Base-by-base conservation (phyloP, 1,140 invertebrate genomes). In the Meloidogyne hapla region DNA sequence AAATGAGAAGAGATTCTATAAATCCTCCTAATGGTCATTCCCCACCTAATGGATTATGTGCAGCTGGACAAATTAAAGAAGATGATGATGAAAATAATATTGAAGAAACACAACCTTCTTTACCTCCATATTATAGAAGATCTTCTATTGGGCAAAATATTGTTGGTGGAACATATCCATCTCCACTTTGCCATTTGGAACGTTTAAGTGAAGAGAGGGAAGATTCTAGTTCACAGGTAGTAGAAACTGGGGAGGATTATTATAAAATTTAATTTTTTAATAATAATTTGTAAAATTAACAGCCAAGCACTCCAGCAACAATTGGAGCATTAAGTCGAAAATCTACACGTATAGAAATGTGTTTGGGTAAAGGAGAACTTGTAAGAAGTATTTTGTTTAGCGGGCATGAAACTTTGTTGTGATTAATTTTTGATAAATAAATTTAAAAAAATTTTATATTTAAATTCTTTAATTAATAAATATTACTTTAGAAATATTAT, bases 281-380 rank as follows among this genome's bases (percentile, higher is more conserved):
- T 56, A 56, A 56, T n/a, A n/a, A n/a, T n/a, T n/a, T n/a, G n/a
- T n/a, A n/a, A n/a, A n/a, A n/a, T n/a, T n/a, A 56, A 56, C n/a
- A 56, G 48, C 48, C 48, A 56, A 56, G 48, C 6, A 56, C 48
- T 56, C 48, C 48, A 56, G 48, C 48, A 56, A 56, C 48, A 56
- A 56, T 56, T n/a, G 48, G 48, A 8, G 48, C 48, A n/a, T 6
- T n/a, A 56, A 56, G 48, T 56, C 12, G 48, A 56, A 56, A 56
- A 56, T 56, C 48, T n/a, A 56, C 48, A 56, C 48, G 48, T n/a
- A 56, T 56, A 56, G 48, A 56, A 56, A 56, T 56, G 48, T 56
- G 48, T 56, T n/a, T 56, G 18, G 48, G 48, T 15, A 56, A 56
- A 56, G 48, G 48, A n/a, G 48, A 56, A 56, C 18, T 56, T 56